A percentile compares a stretch with the other conserved stretches of the same genome.
Evolutionary conservation across 1,140 invertebrate genomes (phyloP).

Genomic region (Liolophura sinensis): DNA sequence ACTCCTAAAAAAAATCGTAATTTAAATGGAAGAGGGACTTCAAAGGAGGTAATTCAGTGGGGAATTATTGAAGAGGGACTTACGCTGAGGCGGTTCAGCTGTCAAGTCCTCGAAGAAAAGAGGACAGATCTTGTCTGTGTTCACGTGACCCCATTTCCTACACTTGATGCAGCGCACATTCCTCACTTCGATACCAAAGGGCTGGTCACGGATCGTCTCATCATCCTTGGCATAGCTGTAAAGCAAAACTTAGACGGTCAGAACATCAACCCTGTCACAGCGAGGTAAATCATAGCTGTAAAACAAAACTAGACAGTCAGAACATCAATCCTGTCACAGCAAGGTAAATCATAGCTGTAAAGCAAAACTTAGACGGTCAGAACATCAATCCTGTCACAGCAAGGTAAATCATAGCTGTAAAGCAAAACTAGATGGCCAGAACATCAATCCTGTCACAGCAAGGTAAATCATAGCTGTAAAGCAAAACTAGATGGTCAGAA

Average conservation of each 20-base stretch:
- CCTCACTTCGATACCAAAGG: slow-evolving; percentile 94
- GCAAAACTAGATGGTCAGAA: too few species aligned
- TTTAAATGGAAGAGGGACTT: too few species aligned
- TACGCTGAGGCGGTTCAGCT: slow-evolving; percentile 54
- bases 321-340: too few species aligned
- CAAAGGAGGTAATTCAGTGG: neutral
- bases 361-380: too few species aligned
- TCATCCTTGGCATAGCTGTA: slow-evolving; percentile 91
- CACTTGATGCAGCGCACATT: slow-evolving; percentile 99
- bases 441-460: too few species aligned
- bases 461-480: slow-evolving; percentile 71
- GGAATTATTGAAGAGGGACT: slow-evolving; percentile 13
- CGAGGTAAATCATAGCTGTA: slow-evolving; percentile 69
- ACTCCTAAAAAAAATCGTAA: neutral
- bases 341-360: slow-evolving; percentile 71
- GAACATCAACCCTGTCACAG: neutral
- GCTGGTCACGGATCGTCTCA: slow-evolving; percentile 95
- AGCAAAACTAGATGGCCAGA: too few species aligned
- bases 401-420: slow-evolving; percentile 71
- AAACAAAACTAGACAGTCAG: too few species aligned
- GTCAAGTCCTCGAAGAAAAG: slow-evolving; percentile 69
- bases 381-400: too few species aligned
- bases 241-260: slow-evolving; percentile 10
- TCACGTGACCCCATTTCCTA: slow-evolving; percentile 99
- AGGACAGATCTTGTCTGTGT: slow-evolving; percentile 96